These are phyloP conservation scores for Blera fallax DNA, from an alignment of 2,888 invertebrate species.

Conservation along the genomic window DNA sequence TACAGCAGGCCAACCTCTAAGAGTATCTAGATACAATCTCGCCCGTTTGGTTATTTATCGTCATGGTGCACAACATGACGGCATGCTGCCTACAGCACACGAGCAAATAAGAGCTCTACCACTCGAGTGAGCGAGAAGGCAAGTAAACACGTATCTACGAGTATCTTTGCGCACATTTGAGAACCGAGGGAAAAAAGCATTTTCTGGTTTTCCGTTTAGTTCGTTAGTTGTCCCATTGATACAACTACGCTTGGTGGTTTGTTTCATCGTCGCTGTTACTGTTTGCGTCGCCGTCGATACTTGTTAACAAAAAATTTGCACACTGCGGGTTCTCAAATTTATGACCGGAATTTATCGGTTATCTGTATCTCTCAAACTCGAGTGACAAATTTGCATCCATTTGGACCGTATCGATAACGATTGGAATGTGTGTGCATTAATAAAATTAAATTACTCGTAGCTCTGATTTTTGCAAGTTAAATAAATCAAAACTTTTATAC, in stretches of 20 bases:
- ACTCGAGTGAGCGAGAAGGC: constrained; percentile 49
- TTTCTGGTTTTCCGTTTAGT: constrained; percentile 72
- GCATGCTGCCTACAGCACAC: constrained; percentile 49
- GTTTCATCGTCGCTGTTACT: constrained; percentile 68
- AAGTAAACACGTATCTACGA: constrained; percentile 58
- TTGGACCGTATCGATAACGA: constrained; percentile 4
- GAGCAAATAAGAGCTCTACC: constrained; percentile 43
- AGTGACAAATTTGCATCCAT: constrained; percentile 55
- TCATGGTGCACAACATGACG: constrained; percentile 71
- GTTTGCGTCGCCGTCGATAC: constrained; percentile 66
- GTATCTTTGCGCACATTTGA: constrained; percentile 68
- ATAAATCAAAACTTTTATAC: constrained; percentile 31
- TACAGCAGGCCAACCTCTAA: constrained; percentile 58
- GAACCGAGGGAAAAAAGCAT: constrained; percentile 60
- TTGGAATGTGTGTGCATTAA: neutral
- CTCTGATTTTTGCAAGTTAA: neutral
- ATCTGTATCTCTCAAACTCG: constrained; percentile 45
- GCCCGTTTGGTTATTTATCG: constrained; percentile 63
- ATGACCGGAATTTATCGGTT: constrained; percentile 60
- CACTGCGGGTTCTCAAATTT: constrained; percentile 53
- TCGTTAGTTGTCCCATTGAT: constrained; percentile 72
- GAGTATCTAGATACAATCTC: constrained; percentile 69
- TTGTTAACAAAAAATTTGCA: constrained; percentile 54
- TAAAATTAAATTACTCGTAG: too few species aligned
- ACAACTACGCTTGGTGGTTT: constrained; percentile 71